Conservation (phyloP, 30 jellyfish, hydroid and myxozoan genomes). For the Aurelia sp. region DNA sequence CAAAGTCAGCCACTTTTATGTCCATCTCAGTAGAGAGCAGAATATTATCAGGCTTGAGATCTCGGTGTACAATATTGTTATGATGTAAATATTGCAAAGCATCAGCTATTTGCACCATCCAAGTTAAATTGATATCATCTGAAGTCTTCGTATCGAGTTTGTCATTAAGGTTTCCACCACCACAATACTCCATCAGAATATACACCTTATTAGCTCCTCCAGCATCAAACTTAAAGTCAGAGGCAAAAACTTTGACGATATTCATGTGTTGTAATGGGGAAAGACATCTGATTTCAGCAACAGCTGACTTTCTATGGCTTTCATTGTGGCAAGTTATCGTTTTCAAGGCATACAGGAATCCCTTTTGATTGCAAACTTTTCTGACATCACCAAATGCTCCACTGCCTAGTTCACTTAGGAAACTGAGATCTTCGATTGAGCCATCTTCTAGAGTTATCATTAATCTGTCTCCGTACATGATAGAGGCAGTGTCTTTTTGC, state of each 20-base stretch:
- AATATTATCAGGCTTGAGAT: constrained; percentile 68
- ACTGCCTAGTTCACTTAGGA: constrained; percentile 38
- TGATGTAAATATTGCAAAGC: constrained; percentile 49
- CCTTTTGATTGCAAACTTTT: constrained; percentile 50
- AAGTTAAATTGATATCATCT: constrained; percentile 16
- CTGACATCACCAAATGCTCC: constrained; percentile 77
- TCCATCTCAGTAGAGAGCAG: constrained; percentile 38
- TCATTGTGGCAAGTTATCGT: not conserved
- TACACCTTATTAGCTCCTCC: constrained; percentile 7
- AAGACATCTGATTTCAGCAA: constrained; percentile 55
- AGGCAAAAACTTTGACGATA: constrained; percentile 54
- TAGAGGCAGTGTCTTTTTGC: too few species aligned
- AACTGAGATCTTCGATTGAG: constrained; percentile 12
- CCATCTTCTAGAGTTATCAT: constrained; percentile 15
- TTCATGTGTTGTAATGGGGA: constrained; percentile 18
- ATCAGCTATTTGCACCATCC: constrained; percentile 68
- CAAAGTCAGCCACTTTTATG: constrained; percentile 75
- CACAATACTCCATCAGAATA: constrained; percentile 72
- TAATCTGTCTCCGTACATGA: constrained; percentile 12
- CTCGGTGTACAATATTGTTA: constrained; percentile 67
- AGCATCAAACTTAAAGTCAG: constrained; percentile 38
- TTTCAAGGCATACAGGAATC: constrained; percentile 52
- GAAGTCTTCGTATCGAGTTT: not conserved
- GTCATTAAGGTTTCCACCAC: constrained; percentile 57
- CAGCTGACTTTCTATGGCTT: constrained; percentile 20